Evolutionary conservation across 2,113 vertebrate species (phyloP).

Genomic region (Cyphomyrus discorhynchus): DNA sequence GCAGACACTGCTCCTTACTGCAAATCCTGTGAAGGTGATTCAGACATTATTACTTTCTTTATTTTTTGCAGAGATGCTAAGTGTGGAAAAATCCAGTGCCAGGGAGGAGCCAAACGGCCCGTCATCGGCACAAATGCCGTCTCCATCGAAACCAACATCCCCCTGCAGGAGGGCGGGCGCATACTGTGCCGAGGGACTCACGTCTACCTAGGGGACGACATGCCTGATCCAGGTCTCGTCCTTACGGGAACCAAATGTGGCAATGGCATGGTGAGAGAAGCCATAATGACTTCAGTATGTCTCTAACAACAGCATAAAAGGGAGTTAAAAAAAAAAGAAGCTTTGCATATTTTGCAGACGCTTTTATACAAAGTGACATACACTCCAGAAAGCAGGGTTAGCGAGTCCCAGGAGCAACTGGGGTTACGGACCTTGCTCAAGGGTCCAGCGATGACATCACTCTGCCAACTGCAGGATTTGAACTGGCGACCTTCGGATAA

Average conservation of each 20-base stretch:
- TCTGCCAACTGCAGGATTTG: background rate
- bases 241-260: constrained; percentile 90
- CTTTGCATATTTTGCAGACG: background rate
- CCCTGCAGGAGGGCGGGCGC: constrained; percentile 80
- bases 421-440: background rate
- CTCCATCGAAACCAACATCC: constrained; percentile 98
- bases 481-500: background rate
- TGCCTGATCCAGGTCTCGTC: constrained; percentile 93
- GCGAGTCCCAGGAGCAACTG: background rate
- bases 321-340: background rate
- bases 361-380: background rate
- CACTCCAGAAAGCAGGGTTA: background rate
- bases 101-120: constrained; percentile 89
- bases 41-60: background rate
- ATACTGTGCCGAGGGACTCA: constrained; percentile 93
- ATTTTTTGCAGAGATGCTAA: constrained; percentile 77
- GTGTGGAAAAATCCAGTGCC: constrained; percentile 97
- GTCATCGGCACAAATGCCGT: constrained; percentile 97
- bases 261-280: constrained; percentile 74
- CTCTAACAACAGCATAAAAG: background rate
- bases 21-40: background rate
- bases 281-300: too few species aligned
- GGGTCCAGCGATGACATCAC: background rate
- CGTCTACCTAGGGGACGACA: constrained; percentile 90
- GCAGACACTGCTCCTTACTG: background rate